Evolutionary conservation across 2,113 vertebrate genomes (phyloP), one percentile per base, ranked within the genome.

Genomic region (sheep (Ovis aries)): DNA sequence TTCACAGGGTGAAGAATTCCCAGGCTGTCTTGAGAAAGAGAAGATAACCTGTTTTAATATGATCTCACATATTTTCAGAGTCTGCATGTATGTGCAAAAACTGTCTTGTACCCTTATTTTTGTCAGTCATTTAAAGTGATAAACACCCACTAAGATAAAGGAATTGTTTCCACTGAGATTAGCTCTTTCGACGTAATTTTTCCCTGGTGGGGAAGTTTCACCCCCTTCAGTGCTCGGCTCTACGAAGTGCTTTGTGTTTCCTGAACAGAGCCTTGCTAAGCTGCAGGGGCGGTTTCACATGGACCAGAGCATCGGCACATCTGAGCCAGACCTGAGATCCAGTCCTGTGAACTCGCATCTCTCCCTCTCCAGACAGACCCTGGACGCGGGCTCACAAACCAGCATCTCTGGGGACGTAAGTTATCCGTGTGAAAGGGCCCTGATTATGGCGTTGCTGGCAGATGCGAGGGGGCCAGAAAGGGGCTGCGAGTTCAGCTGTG

Each of bases 321-420:
- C 98, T 21, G 99, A 99, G 94, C 97, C 98, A 53, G 99, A 99
- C 90, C 95, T 99, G 95, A 98, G 97, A 71, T 98, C 98, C 78
- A 98, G 98, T 55, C 98, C 98, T 67, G 94, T 97, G 77, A 98
- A 95, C 50, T 99, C 98, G 27, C 98, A 98, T 27, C 93, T 99
- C 4, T 99, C 98, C 95, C 98, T 99, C 71, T 98, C 99, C 89
- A 98, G 98, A 93, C 99, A 99, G 92, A 99, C 99, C 82, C 98
- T 99, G 91, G 99, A 99, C 78, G 97, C 99, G 10, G 99, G 99
- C 43, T 99, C 99, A 77, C 99, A 99, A 94, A 99, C 99, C 8
- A 99, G 99, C 98, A 98, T 99, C 97, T 99, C 99, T 45, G 99
- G 99, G 95, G 99, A 99, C 74, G 99, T 99, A 98, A 99, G 99